Percentiles rank a stretch among this genome's conserved stretches.
Evolutionary conservation across 1,140 invertebrate genomes (phyloP).

Genomic region (Dolichoris vasculosae): DNA sequence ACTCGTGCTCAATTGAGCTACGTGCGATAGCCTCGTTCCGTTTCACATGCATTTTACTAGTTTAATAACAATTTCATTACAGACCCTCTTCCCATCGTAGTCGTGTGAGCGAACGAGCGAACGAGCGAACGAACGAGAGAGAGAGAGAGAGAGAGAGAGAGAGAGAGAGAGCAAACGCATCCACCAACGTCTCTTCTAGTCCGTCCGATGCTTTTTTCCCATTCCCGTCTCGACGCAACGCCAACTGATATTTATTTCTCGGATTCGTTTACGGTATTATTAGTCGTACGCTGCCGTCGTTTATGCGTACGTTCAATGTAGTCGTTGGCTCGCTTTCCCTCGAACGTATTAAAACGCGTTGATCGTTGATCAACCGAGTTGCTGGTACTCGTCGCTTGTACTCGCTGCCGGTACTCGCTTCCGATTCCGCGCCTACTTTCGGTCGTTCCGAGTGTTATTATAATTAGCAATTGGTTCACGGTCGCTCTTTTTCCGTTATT

Average conservation of each 20-base stretch:
- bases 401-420: too few relatives aligned
- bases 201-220: conserved; percentile 2
- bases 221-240: neutral
- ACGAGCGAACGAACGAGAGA: too few relatives aligned
- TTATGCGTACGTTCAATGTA: neutral
- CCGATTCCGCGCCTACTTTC: too few relatives aligned
- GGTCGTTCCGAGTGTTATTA: neutral
- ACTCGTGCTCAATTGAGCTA: conserved; percentile 30
- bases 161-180: too few relatives aligned
- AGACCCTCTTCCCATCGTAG: neutral
- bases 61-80: conserved; percentile 50
- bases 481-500: neutral
- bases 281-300: neutral
- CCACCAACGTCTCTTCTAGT: neutral
- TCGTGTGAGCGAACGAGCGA: neutral
- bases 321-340: conserved; percentile 12
- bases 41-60: conserved; percentile 36
- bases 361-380: neutral
- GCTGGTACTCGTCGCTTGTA: too few relatives aligned
- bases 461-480: neutral
- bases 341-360: neutral
- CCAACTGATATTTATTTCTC: neutral
- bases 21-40: neutral
- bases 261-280: neutral
- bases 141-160: too few relatives aligned